Evolutionary conservation across 2,888 invertebrate species (phyloP), one percentile per base, ranked within the genome.

Genomic region (Diarsia dahlii): DNA sequence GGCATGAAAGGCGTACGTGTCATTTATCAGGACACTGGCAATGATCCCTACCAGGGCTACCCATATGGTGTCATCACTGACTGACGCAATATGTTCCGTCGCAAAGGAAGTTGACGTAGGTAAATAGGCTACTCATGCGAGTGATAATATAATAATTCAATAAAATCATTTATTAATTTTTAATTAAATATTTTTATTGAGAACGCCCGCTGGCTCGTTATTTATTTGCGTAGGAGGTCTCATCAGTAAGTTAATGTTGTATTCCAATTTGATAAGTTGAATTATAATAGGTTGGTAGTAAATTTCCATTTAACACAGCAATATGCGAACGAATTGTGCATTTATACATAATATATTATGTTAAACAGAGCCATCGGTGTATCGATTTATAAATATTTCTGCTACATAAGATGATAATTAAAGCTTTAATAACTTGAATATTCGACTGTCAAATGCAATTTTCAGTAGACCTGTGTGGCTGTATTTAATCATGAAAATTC

Each of bases 231-330:
- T 12, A 18, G 20, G 48, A 46, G n/a, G 62, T 12, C 10, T 48
- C 62, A 68, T 67, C 63, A 63, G 13, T 45, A 45, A 2, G n/a
- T 63, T n/a, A 63, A 45, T 63, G 13, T 45, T 54, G 15, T n/a
- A 70, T 18, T 52, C 76, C 52, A 71, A 15, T 81, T 80, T 0
- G 71, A 76, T 81, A 74, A 76, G 50, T 52, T 48, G n/a, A 46
- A 23, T 39, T 12, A 80, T 46, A 60, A 39, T 20, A 18, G 2
- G 23, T 45, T 52, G 3, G 52, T 39, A 50, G 28, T 48, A 48
- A 0, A 15, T 10, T 48, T 2, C 12, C 12, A 62, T 52, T 67
- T 39, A 56, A 12, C 13, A 15, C 8, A 20, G 4, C 15, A 28
- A 65, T 52, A 23, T 62, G 66, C 46, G 46, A 50, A 9, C 45